Evolutionary conservation across 2,113 vertebrate species (phyloP).

Genomic region (Bufo bufo): DNA sequence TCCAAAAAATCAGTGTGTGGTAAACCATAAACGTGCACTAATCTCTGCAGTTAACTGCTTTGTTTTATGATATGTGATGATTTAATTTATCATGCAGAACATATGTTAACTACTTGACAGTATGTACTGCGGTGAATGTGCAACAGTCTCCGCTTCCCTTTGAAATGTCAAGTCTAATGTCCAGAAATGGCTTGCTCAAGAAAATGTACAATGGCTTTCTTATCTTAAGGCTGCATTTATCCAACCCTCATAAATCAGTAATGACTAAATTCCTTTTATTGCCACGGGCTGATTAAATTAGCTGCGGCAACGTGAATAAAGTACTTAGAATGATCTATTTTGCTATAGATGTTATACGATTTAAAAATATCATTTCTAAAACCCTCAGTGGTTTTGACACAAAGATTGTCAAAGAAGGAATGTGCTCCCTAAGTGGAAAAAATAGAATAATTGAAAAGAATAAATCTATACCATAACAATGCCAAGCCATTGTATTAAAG

Average conservation of each 20-base stretch:
- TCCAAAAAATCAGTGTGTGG: neutral
- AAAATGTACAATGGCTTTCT: slow-evolving; percentile 28
- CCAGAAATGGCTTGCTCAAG: slow-evolving; percentile 21
- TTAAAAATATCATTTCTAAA: slow-evolving; percentile 39
- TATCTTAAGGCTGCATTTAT: slow-evolving; percentile 2
- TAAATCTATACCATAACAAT: neutral
- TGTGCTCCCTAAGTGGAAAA: neutral
- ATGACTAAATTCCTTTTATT: slow-evolving; percentile 31
- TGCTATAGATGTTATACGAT: neutral
- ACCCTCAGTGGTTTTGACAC: slow-evolving; percentile 21
- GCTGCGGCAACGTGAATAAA: slow-evolving; percentile 28
- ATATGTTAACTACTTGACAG: neutral
- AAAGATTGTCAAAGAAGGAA: slow-evolving; percentile 11
- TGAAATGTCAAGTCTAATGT: neutral
- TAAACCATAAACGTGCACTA: neutral
- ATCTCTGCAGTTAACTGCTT: slow-evolving; percentile 13
- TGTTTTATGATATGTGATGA: slow-evolving; percentile 29
- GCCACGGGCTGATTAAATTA: slow-evolving; percentile 41
- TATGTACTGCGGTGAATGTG: neutral
- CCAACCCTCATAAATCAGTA: neutral
- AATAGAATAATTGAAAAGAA: neutral
- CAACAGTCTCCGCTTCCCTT: neutral
- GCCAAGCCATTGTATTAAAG: neutral
- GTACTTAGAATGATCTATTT: slow-evolving; percentile 32
- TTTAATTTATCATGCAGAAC: slow-evolving; percentile 31